A percentile compares a stretch with the other conserved stretches of the same genome.
These are phyloP conservation scores for Noctua comes DNA, from an alignment of 2,888 invertebrate species.

Conservation along the genomic window DNA sequence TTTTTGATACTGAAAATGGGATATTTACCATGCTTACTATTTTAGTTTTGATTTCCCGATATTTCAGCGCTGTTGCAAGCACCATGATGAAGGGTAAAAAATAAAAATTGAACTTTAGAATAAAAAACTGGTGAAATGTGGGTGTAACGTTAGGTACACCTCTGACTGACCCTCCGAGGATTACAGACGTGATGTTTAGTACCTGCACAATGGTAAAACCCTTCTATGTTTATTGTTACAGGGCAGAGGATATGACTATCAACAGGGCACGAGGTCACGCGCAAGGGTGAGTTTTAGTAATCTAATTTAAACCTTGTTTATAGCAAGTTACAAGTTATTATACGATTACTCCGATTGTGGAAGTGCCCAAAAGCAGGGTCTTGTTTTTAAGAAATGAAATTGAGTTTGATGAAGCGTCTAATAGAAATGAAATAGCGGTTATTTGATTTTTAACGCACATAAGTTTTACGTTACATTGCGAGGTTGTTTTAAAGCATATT, in stretches of 20 bases:
- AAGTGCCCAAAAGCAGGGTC: no score
- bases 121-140: background rate
- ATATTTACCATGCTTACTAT: no score
- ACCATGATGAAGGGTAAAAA: no score
- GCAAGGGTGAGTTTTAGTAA: conserved; percentile 81
- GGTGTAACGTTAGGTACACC: background rate
- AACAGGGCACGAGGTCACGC: conserved; percentile 85
- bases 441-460: no score
- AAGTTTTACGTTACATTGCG: no score
- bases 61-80: no score
- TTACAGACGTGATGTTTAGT: background rate
- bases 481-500: no score
- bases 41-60: no score
- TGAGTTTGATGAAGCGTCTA: background rate
- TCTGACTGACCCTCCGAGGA: background rate
- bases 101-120: no score
- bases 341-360: no score
- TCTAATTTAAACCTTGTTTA: background rate
- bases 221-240: conserved; percentile 71
- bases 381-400: background rate
- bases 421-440: background rate
- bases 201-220: background rate
- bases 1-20: no score
- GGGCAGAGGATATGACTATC: conserved; percentile 87
- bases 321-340: background rate